Evolutionary conservation across 2,888 invertebrate genomes (phyloP).

Genomic region (Schrankia costaestrigalis): DNA sequence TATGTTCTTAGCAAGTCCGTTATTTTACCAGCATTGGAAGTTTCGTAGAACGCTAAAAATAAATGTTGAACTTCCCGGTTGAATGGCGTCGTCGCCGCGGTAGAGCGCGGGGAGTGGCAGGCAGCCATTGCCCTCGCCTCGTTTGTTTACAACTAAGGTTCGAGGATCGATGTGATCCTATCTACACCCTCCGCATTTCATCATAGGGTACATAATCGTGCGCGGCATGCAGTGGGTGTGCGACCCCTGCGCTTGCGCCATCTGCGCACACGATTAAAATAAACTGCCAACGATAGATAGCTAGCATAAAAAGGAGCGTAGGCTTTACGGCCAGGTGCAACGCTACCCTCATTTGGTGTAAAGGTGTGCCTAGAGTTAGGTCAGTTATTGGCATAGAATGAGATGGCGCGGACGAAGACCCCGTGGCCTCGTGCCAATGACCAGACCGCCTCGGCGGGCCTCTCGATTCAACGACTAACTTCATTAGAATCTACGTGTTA

Average conservation of each 20-base stretch:
- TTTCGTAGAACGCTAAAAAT: slow-evolving; percentile 73
- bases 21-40: slow-evolving; percentile 47
- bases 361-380: slow-evolving; percentile 66
- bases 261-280: slow-evolving; percentile 75
- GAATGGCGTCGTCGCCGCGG: slow-evolving; percentile 71
- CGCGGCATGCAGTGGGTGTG: slow-evolving; percentile 20
- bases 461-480: slow-evolving; percentile 32
- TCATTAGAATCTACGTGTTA: slow-evolving; percentile 29
- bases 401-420: slow-evolving; percentile 49
- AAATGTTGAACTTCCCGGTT: slow-evolving; percentile 79
- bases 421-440: slow-evolving; percentile 51
- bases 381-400: slow-evolving; percentile 59
- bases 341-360: slow-evolving; percentile 47
- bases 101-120: slow-evolving; percentile 68
- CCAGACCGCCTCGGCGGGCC: slow-evolving; percentile 54
- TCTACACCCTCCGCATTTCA: slow-evolving; percentile 54
- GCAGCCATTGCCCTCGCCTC: slow-evolving; percentile 78
- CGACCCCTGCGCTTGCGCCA: slow-evolving; percentile 70
- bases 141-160: slow-evolving; percentile 75
- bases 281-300: slow-evolving; percentile 69
- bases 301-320: slow-evolving; percentile 57
- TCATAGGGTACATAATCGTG: slow-evolving; percentile 58
- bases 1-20: slow-evolving; percentile 19
- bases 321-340: slow-evolving; percentile 64
- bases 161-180: slow-evolving; percentile 40